Base-by-base conservation (phyloP, 2,888 invertebrate genomes). In the Caenorhabditis zanzibari region DNA sequence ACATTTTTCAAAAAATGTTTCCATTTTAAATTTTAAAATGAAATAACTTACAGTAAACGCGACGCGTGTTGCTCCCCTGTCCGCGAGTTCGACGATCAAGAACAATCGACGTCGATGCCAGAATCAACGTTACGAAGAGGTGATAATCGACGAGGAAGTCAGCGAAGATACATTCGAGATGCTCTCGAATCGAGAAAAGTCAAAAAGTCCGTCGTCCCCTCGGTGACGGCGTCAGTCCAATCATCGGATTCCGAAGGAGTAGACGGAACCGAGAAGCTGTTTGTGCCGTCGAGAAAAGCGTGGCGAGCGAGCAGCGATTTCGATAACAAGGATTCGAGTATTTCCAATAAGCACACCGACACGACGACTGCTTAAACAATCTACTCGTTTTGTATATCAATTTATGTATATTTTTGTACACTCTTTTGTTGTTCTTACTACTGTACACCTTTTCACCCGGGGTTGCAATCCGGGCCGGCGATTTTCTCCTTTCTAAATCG, bases 41-140 rank as follows among this genome's bases (percentile, higher is more conserved):
- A n/a, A n/a, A n/a, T n/a, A n/a, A n/a, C n/a, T 80, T 82, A 44
- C 66, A 88, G 88, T 73, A 86, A 77, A 75, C 87, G 90, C 4
- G 91, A 91, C 61, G 91, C 91, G 0, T 89, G 90, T 69, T 91
- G 90, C 69, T 90, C 90, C 5, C 91, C 91, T 9, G 90, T 91
- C 16, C 89, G 87, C 28, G 81, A 83, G 26, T 79, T 76, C 35
- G 68, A 66, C 16, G 58, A 59, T 2, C 63, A 66, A 12, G 38
- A 38, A 16, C 38, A 35, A 35, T 19, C 35, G 12, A 16, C 26
- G 1, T 47, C 61, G 1, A 16, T 24, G n/a, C 41, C 44, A 22
- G 58, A 44, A 38, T 38, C 68, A 3, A 24, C 74, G 16, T 41
- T 41, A 35, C 26, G 61, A 49, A 28, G 58, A 9, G 38, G 22